phyloP scores from a whole-genome alignment of 1,140 invertebrate genomes.

The Leptopilina clavipes region DNA sequence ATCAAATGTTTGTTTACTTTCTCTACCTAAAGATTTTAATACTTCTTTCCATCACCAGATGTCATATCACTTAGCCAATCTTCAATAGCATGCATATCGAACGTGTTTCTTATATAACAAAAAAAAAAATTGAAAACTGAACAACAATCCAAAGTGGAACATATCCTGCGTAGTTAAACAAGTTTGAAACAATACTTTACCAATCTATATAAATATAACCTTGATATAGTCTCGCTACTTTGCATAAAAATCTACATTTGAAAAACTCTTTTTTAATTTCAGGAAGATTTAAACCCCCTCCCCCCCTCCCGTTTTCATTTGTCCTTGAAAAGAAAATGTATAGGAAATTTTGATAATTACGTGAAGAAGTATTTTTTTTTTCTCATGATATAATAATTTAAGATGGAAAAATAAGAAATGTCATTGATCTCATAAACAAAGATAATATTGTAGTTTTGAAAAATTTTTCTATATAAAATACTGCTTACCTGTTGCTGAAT shows the following conservation, averaged over 20 bases:
- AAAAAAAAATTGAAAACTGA: constrained; percentile 3
- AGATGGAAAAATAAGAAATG: neutral
- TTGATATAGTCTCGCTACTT: neutral
- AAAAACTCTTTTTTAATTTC: neutral
- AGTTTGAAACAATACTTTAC: neutral
- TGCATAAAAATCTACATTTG: neutral
- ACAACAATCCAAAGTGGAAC: neutral
- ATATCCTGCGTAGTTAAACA: constrained; percentile 4
- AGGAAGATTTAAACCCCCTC: no score
- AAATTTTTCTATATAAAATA: neutral
- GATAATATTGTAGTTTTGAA: neutral
- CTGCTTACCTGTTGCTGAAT: constrained; percentile 21
- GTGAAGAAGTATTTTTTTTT: neutral
- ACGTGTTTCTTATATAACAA: constrained; percentile 6
- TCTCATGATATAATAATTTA: neutral
- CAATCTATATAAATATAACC: neutral
- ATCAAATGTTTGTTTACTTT: no score
- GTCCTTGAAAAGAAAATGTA: neutral
- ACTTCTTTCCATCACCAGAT: no score
- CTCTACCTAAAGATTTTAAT: no score
- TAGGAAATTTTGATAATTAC: neutral
- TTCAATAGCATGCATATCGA: neutral
- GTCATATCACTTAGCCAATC: no score
- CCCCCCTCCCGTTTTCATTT: neutral
- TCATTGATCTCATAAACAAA: neutral